These are phyloP conservation scores for Heptranchias perlo DNA, from an alignment of 2,113 vertebrate genomes.

Conservation along the genomic window DNA sequence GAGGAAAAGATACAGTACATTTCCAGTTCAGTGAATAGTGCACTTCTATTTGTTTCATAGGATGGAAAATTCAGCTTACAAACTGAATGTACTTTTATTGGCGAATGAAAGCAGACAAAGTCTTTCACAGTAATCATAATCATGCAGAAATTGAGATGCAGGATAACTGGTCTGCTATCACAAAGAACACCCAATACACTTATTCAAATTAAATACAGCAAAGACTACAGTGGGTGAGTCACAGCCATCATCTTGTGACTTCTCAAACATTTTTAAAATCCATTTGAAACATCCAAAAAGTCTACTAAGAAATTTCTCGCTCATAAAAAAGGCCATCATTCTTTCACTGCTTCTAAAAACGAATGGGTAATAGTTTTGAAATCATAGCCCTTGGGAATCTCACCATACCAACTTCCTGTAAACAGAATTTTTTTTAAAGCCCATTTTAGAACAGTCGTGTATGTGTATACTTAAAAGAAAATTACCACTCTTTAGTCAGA, in stretches of 20 bases:
- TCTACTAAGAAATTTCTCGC: not conserved
- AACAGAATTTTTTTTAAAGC: not conserved
- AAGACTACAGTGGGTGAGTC: not conserved
- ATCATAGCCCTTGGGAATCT: not conserved
- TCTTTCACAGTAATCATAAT: not conserved
- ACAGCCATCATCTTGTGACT: not conserved
- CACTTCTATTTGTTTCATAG: not conserved
- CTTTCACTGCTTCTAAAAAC: not conserved
- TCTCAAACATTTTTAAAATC: not conserved
- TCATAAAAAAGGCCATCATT: not conserved
- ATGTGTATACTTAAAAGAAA: not conserved
- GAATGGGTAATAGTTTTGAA: constrained; percentile 14
- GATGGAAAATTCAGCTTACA: not conserved
- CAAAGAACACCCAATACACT: not conserved
- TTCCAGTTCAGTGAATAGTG: too few species aligned
- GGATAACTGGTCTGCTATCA: not conserved
- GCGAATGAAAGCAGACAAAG: not conserved
- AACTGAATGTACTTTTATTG: not conserved
- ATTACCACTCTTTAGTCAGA: not conserved
- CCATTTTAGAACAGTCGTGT: not conserved
- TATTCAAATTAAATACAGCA: not conserved
- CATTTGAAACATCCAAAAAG: not conserved
- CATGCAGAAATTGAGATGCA: not conserved
- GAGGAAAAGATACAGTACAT: not conserved
- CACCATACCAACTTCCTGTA: not conserved